A percentile compares a stretch with the other conserved stretches of the same genome.
phyloP scores from a whole-genome alignment of 2,888 invertebrate genomes.

The Stenodera caucasica region DNA sequence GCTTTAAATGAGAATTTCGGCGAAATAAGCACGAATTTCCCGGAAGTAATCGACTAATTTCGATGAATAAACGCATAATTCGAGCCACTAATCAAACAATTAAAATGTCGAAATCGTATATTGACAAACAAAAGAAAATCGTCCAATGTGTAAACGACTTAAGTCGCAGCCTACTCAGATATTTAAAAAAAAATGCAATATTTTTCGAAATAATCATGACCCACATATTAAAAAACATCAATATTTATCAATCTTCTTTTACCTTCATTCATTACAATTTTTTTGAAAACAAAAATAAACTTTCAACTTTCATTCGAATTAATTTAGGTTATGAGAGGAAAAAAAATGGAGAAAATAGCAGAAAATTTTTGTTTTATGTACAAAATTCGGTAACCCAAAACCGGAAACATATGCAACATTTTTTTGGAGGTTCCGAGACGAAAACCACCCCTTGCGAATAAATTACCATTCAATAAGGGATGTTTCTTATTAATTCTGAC shows the following conservation, averaged over 20 bases:
- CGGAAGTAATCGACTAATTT: too few relatives aligned
- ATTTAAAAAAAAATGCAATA: too few relatives aligned
- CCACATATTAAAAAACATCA: not conserved
- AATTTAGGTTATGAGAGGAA: not conserved
- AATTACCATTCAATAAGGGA: too few relatives aligned
- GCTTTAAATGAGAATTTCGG: too few relatives aligned
- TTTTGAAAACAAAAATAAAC: not conserved
- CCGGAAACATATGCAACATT: not conserved
- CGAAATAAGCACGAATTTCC: too few relatives aligned
- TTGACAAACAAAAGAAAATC: too few relatives aligned
- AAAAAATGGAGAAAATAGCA: not conserved
- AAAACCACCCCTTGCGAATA: not conserved
- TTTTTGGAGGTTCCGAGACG: not conserved
- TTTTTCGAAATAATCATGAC: not conserved
- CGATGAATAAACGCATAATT: too few relatives aligned
- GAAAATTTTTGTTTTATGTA: not conserved
- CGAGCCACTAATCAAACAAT: too few relatives aligned
- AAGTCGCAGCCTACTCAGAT: not conserved
- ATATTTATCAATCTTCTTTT: not conserved
- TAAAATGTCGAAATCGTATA: too few relatives aligned
- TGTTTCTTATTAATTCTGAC: too few relatives aligned
- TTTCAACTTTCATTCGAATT: not conserved
- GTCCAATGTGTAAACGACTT: too few relatives aligned
- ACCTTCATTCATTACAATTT: not conserved
- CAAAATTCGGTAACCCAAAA: not conserved